Percentiles rank a stretch among this genome's conserved stretches.
phyloP scores from a whole-genome alignment of 2,797 vertebrate genomes.

The Enteromius thamalakanensis region DNA sequence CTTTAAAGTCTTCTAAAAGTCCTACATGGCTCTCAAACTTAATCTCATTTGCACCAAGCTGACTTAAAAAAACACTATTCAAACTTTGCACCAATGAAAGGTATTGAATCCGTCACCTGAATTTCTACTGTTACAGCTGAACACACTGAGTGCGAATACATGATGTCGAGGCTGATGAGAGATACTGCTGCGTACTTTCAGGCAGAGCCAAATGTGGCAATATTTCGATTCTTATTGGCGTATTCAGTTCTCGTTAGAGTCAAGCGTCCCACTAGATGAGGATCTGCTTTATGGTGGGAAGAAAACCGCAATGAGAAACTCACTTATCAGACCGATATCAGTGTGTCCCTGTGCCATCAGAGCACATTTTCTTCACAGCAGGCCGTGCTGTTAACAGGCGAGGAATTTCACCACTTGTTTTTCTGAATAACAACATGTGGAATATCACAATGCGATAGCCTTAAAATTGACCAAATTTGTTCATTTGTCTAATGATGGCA shows the following conservation, averaged over 20 bases:
- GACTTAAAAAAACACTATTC: neutral
- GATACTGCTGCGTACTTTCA: neutral
- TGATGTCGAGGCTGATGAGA: neutral
- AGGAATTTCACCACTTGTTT: neutral
- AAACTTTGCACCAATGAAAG: neutral
- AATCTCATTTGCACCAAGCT: neutral
- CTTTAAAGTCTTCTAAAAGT: neutral
- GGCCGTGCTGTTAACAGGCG: slow-evolving; percentile 6
- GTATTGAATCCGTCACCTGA: neutral
- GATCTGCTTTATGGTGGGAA: slow-evolving; percentile 27
- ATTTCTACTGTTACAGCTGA: neutral
- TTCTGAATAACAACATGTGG: slow-evolving; percentile 15
- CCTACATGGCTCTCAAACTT: neutral
- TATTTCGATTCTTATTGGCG: slow-evolving; percentile 13
- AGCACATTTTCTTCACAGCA: slow-evolving; percentile 30
- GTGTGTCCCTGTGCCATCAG: slow-evolving; percentile 14
- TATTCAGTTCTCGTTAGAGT: slow-evolving; percentile 23
- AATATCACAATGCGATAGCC: slow-evolving; percentile 12
- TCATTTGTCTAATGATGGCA: slow-evolving; percentile 14
- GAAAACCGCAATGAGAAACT: slow-evolving; percentile 10
- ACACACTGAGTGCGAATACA: neutral
- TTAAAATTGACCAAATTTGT: slow-evolving; percentile 18
- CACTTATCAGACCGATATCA: slow-evolving; percentile 17
- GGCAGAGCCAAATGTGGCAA: slow-evolving; percentile 18
- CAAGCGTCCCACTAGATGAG: slow-evolving; percentile 4